Evolutionary conservation across 2,888 invertebrate genomes (phyloP).

Genomic region (Craniophora ligustri): DNA sequence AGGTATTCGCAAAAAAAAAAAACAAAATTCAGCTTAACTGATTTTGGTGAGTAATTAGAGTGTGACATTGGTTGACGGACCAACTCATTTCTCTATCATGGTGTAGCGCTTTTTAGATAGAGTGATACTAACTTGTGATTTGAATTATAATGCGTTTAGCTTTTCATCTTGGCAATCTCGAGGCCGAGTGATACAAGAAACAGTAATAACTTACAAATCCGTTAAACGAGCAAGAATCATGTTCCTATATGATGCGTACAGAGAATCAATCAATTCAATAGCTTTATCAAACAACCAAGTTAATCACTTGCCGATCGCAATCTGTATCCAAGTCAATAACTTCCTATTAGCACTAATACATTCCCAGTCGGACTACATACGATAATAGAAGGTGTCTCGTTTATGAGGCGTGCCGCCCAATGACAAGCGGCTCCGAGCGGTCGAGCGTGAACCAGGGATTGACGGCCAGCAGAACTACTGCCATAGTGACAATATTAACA

Average conservation of each 20-base stretch:
- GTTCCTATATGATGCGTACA: background rate
- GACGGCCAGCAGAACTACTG: conserved; percentile 50
- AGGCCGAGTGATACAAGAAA: too few species aligned
- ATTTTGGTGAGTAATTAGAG: too few species aligned
- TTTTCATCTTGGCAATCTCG: too few species aligned
- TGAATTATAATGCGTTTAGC: too few species aligned
- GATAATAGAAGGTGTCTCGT: conserved; percentile 66
- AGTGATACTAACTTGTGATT: too few species aligned
- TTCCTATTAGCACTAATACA: conserved; percentile 29
- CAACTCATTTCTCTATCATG: too few species aligned
- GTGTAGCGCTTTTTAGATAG: too few species aligned
- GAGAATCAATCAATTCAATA: conserved; percentile 17
- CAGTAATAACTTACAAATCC: too few species aligned
- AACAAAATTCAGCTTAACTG: too few species aligned
- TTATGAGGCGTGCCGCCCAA: conserved; percentile 63
- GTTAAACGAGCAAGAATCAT: background rate
- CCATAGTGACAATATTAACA: conserved; percentile 53
- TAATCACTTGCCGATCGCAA: conserved; percentile 14
- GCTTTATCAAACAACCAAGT: conserved; percentile 9
- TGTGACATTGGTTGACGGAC: too few species aligned
- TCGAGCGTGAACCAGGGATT: conserved; percentile 60
- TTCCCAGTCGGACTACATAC: conserved; percentile 55
- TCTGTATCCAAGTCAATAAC: conserved; percentile 23
- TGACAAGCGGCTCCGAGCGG: conserved; percentile 50
- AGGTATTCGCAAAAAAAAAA: too few species aligned